These are phyloP conservation scores for Melanerpes formicivorus DNA, from an alignment of 2,113 vertebrate species.

Conservation along the genomic window DNA sequence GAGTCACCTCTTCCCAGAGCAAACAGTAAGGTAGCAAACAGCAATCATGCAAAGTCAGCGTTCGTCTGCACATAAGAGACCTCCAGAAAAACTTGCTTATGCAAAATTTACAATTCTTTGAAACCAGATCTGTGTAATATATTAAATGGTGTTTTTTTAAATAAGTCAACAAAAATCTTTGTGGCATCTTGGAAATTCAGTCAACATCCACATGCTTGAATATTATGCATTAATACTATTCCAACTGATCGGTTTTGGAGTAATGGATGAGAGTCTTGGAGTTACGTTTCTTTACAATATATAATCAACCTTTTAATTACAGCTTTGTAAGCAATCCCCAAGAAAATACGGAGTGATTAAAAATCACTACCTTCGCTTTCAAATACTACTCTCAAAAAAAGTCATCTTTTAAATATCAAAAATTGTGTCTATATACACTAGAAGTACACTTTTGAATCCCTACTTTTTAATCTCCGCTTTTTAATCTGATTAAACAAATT, in stretches of 20 bases:
- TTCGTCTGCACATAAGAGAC: neutral
- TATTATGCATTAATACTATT: neutral
- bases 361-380: slow-evolving; percentile 50
- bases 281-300: slow-evolving; percentile 7
- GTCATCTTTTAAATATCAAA: slow-evolving; percentile 52
- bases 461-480: slow-evolving; percentile 71
- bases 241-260: neutral
- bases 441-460: slow-evolving; percentile 68
- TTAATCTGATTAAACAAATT: slow-evolving; percentile 80
- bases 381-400: slow-evolving; percentile 52
- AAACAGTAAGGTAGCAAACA: neutral
- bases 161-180: neutral
- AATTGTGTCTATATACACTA: slow-evolving; percentile 32
- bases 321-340: slow-evolving; percentile 5
- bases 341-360: slow-evolving; percentile 39
- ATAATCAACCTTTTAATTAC: slow-evolving; percentile 45
- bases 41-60: neutral
- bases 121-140: neutral
- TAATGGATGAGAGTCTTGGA: neutral
- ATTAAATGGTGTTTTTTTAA: neutral
- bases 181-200: neutral
- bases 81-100: rapidly evolving
- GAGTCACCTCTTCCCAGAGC: neutral
- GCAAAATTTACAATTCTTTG: neutral
- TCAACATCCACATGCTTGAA: neutral